Conservation (phyloP, 92 coral and sea anemone species). For the Phenganax marumi region DNA sequence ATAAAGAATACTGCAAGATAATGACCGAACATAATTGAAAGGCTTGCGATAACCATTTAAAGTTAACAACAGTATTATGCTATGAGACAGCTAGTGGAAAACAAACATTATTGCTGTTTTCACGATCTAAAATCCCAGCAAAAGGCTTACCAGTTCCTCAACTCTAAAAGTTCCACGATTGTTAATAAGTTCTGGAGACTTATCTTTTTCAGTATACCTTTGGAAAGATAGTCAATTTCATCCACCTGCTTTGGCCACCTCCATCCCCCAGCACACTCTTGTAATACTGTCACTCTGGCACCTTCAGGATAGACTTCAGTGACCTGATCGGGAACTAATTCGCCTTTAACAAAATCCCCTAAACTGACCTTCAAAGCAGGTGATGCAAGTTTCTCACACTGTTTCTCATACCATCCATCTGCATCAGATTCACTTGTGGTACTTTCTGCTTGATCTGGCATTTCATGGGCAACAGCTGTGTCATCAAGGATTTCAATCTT, state of each 20-base stretch:
- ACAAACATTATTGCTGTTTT: no score
- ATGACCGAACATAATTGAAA: no score
- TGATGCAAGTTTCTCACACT: neutral
- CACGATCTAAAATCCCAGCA: no score
- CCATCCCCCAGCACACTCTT: conserved; percentile 48
- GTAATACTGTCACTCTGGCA: conserved; percentile 43
- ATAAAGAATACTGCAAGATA: no score
- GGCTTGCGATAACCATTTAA: no score
- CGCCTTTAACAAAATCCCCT: conserved; percentile 42
- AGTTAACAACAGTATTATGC: no score
- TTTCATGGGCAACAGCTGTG: neutral
- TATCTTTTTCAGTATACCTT: conserved; percentile 20
- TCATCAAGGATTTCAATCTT: conserved; percentile 6
- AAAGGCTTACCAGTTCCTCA: neutral
- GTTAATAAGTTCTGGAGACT: conserved; percentile 30
- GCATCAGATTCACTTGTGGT: neutral
- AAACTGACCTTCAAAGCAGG: neutral
- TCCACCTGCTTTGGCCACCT: conserved; percentile 38
- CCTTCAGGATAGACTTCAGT: conserved; percentile 52
- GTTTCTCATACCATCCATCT: conserved; percentile 6
- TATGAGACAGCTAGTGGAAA: no score
- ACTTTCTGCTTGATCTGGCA: neutral
- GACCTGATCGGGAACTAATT: conserved; percentile 50
- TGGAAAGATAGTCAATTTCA: conserved; percentile 5
- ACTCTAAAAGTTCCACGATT: conserved; percentile 32